Evolutionary conservation across 2,113 vertebrate species (phyloP), one percentile per base, ranked within the genome.

Genomic region (Pachycephala philippinensis): DNA sequence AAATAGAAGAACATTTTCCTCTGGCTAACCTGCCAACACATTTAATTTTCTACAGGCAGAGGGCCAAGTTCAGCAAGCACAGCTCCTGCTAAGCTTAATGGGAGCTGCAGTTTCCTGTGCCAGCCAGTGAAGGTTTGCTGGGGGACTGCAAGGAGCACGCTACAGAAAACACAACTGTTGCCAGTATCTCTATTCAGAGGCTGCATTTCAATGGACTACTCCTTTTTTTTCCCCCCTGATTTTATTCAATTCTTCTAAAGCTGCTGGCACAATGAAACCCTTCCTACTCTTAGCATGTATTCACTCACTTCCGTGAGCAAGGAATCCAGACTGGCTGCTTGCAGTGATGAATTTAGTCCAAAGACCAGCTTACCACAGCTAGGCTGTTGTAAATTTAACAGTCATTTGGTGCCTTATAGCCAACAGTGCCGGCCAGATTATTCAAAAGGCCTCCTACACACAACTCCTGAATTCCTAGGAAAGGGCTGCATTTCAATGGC

Each of bases 31-130:
- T 87, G 88, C 86, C 86, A 94, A 57, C 14, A 21, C 90, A 94
- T 94, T 96, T 92, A 93, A 96, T 97, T 94, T 94, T 88, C 93
- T 75, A 19, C 49, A 64, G 95, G 95, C 90, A 81, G 75, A 66
- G 28, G 24, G 92, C 96, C 95, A 95, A 90, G n/a, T 9, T 45
- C 71, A 92, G 83, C 60, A 84, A 83, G 72, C 72, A 60, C 66
- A 90, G 52, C 47, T 90, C 68, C 78, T 3, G 7, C 79, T 44
- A 24, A 68, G 49, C 92, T 82, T 94, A 93, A 94, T 89, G 68
- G 85, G 80, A 90, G 64, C n/a, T 87, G 65, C 52, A 31, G 14
- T 84, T 63, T n/a, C 49, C 80, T 40, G 19, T 61, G 88, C 93
- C 95, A 96, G 86, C 61, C 85, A 94, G n/a, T 9, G 45, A 79